Conservation (phyloP, 2,888 invertebrate genomes). For the Torymus tubicola region DNA sequence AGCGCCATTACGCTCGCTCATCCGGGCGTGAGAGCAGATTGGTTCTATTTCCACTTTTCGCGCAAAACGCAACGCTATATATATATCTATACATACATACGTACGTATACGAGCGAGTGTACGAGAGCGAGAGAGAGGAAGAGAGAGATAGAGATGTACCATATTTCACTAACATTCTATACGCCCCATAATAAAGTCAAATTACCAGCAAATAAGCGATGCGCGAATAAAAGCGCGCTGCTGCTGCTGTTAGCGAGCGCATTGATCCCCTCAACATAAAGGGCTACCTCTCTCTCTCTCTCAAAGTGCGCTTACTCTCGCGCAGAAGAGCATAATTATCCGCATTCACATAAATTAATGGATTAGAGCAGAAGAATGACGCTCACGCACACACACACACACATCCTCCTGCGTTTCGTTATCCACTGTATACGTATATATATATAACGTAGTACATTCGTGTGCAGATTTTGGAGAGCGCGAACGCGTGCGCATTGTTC, state of each 20-base stretch:
- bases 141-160: neutral
- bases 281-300: slow-evolving; percentile 1
- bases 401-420: too few relatives aligned
- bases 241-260: neutral
- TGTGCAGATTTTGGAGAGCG: neutral
- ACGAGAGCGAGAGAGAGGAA: too few relatives aligned
- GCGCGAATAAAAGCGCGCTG: slow-evolving; percentile 40
- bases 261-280: slow-evolving; percentile 38
- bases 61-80: neutral
- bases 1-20: neutral
- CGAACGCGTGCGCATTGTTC: slow-evolving; percentile 16
- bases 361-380: slow-evolving; percentile 53
- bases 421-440: neutral
- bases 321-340: slow-evolving; percentile 49
- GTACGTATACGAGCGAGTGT: neutral
- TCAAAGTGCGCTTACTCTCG: neutral
- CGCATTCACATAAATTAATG: slow-evolving; percentile 55
- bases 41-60: slow-evolving; percentile 4
- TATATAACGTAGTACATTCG: too few relatives aligned
- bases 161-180: slow-evolving; percentile 26
- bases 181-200: slow-evolving; percentile 39
- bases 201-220: slow-evolving; percentile 46
- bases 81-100: too few relatives aligned
- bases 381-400: neutral
- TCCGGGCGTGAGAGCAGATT: neutral